Percentiles rank a stretch among this genome's conserved stretches.
These are phyloP conservation scores for Himalopsyche kuldschensis DNA, from an alignment of 2,888 invertebrate genomes.

Conservation along the genomic window DNA sequence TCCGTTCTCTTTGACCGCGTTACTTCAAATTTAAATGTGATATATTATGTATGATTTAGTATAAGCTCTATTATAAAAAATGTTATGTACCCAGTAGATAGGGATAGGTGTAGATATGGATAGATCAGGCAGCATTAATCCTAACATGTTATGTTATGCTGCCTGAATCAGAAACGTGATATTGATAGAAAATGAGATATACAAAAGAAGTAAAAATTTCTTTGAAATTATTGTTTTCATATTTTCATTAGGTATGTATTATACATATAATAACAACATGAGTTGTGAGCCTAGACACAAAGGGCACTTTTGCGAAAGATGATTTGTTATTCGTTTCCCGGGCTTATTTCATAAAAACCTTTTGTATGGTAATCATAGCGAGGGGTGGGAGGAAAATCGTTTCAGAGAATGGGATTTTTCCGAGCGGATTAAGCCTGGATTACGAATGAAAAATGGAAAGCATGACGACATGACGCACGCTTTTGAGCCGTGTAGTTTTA, in stretches of 20 bases:
- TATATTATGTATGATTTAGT: too few relatives aligned
- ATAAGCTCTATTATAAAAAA: too few relatives aligned
- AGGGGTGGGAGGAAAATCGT: constrained; percentile 47
- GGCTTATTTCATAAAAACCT: constrained; percentile 40
- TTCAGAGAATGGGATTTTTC: constrained; percentile 60
- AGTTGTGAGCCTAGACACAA: constrained; percentile 17
- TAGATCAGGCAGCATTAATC: too few relatives aligned
- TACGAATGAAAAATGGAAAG: constrained; percentile 43
- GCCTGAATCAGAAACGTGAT: not conserved
- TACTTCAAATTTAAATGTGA: too few relatives aligned
- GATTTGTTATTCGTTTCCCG: constrained; percentile 39
- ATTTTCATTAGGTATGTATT: too few relatives aligned
- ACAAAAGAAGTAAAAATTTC: too few relatives aligned
- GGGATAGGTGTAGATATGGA: too few relatives aligned
- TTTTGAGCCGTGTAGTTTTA: not conserved
- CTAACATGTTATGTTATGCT: not conserved
- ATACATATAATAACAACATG: not conserved
- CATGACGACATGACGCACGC: constrained; percentile 23
- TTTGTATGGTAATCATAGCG: constrained; percentile 40
- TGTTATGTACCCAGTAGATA: too few relatives aligned
- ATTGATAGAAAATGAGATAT: too few relatives aligned
- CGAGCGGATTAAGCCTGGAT: constrained; percentile 58
- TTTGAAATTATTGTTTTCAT: too few relatives aligned
- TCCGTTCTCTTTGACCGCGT: too few relatives aligned
- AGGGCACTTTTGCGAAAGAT: constrained; percentile 24